Conservation (phyloP, 2,113 vertebrate species). For the Aegithalos caudatus region DNA sequence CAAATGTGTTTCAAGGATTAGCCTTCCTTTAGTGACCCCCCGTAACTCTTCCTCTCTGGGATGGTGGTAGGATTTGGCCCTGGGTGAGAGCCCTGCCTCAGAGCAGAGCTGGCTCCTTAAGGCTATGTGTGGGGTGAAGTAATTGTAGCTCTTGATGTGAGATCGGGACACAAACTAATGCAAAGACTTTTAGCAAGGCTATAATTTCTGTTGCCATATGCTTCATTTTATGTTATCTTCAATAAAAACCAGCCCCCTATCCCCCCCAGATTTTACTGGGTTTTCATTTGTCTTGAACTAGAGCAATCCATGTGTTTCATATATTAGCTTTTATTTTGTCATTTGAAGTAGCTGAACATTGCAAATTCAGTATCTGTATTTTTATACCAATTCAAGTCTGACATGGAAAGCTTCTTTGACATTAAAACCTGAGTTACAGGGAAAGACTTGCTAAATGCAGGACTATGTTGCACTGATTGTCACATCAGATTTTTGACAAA, state of each 20-base stretch:
- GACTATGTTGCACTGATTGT: background rate
- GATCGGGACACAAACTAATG: background rate
- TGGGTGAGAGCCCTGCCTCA: background rate
- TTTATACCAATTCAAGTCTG: background rate
- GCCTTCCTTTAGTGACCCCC: background rate
- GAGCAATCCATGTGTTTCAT: background rate
- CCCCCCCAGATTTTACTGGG: background rate
- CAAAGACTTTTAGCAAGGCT: background rate
- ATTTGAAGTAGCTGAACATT: background rate
- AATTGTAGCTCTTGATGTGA: background rate
- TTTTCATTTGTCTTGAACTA: background rate
- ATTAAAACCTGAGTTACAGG: background rate
- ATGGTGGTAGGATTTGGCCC: background rate
- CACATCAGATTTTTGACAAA: background rate
- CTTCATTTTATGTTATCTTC: background rate
- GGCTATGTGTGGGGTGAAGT: rapidly evolving
- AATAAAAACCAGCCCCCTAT: background rate
- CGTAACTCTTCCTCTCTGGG: background rate
- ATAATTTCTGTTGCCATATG: background rate
- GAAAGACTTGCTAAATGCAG: background rate
- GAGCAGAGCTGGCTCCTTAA: background rate
- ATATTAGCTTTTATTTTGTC: background rate
- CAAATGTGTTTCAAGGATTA: background rate
- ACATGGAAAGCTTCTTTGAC: background rate
- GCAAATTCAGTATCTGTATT: background rate